A percentile compares a stretch with the other conserved stretches of the same genome.
Conservation (phyloP, 2,797 vertebrate genomes). For the Otolemur crassicaudatus region DNA sequence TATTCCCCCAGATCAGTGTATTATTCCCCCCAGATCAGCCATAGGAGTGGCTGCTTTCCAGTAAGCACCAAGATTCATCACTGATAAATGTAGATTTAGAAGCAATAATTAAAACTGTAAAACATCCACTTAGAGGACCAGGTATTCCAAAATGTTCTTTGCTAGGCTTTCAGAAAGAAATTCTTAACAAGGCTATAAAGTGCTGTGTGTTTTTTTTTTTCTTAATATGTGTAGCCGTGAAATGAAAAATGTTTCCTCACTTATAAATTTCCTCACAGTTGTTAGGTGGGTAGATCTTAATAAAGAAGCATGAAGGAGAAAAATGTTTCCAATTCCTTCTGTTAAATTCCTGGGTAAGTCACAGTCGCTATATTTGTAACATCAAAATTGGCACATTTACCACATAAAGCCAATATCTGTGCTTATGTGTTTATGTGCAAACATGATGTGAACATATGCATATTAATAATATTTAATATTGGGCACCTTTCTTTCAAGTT, state of each 20-base stretch:
- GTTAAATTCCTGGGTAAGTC: constrained; percentile 53
- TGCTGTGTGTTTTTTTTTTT: not conserved
- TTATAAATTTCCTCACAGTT: constrained; percentile 62
- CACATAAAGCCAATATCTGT: constrained; percentile 3
- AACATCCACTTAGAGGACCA: constrained; percentile 28
- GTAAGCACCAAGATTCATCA: not conserved
- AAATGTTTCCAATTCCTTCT: constrained; percentile 70
- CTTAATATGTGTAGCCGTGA: constrained; percentile 44
- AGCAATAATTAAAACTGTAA: constrained; percentile 59
- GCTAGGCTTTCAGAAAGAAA: constrained; percentile 57
- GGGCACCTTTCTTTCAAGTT: constrained; percentile 51
- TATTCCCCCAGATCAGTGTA: not conserved
- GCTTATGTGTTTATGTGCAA: constrained; percentile 7
- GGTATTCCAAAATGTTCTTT: constrained; percentile 62
- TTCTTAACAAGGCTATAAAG: constrained; percentile 62
- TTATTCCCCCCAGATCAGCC: not conserved
- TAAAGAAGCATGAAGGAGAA: constrained; percentile 70
- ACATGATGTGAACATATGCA: constrained; percentile 37
- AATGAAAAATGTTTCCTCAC: constrained; percentile 63
- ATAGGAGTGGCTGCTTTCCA: not conserved
- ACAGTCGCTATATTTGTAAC: constrained; percentile 51
- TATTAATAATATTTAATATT: constrained; percentile 49
- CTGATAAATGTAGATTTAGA: constrained; percentile 58
- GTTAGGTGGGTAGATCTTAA: constrained; percentile 72
- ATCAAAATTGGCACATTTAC: constrained; percentile 59